phyloP scores from a whole-genome alignment of 2,113 vertebrate genomes.

The Axis porcinus region DNA sequence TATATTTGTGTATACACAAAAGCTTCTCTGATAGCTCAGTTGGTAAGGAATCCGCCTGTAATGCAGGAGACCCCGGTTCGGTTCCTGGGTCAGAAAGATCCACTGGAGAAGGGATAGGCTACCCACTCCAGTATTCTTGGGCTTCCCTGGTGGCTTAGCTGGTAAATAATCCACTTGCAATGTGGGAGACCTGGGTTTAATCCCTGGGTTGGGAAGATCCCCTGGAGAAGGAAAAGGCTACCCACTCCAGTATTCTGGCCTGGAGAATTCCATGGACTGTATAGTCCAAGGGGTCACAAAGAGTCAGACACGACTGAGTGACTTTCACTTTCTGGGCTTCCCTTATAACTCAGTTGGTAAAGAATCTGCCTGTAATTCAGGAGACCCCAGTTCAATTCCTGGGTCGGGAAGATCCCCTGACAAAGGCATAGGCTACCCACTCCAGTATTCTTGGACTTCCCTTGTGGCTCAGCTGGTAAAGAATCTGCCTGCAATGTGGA shows the following conservation, averaged over 20 bases:
- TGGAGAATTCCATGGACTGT: background rate
- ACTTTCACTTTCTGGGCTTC: background rate
- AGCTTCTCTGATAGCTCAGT: background rate
- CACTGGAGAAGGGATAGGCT: accelerated
- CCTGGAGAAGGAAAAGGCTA: background rate
- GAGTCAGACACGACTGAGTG: accelerated
- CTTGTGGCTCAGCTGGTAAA: background rate
- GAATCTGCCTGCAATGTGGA: background rate
- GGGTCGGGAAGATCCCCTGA: background rate
- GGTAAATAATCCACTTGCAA: background rate
- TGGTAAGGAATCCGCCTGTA: background rate
- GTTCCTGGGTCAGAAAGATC: background rate
- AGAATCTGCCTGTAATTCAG: background rate
- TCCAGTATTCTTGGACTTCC: background rate
- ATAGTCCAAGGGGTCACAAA: background rate
- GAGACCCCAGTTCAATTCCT: background rate
- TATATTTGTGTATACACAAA: background rate
- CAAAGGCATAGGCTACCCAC: background rate
- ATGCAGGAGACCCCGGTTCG: accelerated
- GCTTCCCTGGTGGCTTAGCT: background rate
- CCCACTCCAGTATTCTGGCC: background rate
- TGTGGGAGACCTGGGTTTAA: background rate
- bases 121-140: background rate
- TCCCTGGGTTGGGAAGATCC: background rate
- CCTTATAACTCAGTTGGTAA: background rate